Base-by-base conservation (phyloP, 2,888 invertebrate genomes). In the Pristionchus mayeri region DNA sequence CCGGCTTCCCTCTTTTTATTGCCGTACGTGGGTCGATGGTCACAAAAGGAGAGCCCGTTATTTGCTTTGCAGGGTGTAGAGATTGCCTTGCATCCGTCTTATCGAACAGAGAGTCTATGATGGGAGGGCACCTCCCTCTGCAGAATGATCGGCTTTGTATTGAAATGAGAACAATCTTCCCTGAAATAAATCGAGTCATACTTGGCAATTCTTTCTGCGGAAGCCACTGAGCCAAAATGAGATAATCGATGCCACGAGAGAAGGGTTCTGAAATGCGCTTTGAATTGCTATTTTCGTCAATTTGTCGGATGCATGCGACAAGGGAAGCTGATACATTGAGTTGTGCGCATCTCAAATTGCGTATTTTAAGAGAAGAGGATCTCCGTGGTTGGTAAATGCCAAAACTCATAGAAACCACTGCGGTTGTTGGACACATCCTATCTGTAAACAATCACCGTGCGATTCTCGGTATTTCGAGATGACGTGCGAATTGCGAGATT, bases 131-230 rank as follows among this genome's bases (percentile, higher is more conserved):
- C 13, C 30, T 27, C 57, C 9, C 57, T 54, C 9, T 16, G 57
- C 1, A 60, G 54, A 24, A n/a, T 54, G 54, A 7, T 24, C 24
- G 54, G 54, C 54, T 21, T 16, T 52, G 16, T 52, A 52, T 50
- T 3, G 21, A 50, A 4, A 21, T 52, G 52, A 18, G n/a, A 52
- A 6, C 3, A 52, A 21, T 52, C n/a, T n/a, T n/a, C n/a, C n/a
- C n/a, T 9, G 52, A 21, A 0, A 11, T 52, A 52, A 52, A 16
- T 52, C 52, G 16, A 18, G 30, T 27, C 67, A 37, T 6, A 67
- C 67, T 27, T 9, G 37, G 67, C 67, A 67, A 37, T 67, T 67
- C 67, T 21, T 67, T 67, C 67, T 67, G 67, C 21, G 67, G 67
- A 3, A 67, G 21, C 67, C 67, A 67, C 6, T 34, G 34, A 0